Evolutionary conservation across 1,140 invertebrate species (phyloP), one percentile per base, ranked within the genome.

Genomic region (Zaprionus vittiger): DNA sequence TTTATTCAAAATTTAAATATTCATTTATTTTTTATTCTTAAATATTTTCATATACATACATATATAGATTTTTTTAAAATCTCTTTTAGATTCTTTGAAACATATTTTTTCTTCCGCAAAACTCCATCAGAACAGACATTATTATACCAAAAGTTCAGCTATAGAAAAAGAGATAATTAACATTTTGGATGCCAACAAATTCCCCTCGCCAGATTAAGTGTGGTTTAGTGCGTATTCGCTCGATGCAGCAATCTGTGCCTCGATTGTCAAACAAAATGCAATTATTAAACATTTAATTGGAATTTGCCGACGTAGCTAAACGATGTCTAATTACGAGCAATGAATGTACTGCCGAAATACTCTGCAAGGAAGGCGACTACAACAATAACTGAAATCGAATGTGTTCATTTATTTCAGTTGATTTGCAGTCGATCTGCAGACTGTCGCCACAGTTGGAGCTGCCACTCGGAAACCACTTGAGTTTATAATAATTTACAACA

Each of bases 401-500:
- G 20, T 34, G 56, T 63, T 41, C 59, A 59, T 54, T 73, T 67
- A 38, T 55, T 70, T 56, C 66, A 75, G 54, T 64, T 71, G 56
- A 82, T 76, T 86, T 76, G 54, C 47, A 73, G 56, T 66, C 34
- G 59, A 60, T 38, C 63, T 61, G 60, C 73, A 24, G 63, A 72
- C 68, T 55, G 52, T 69, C 60, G 62, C 66, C 65, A 65, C 67
- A 75, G 26, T 44, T 41, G 34, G 28, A 70, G 59, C 12, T 70
- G 66, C 49, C 66, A 74, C 65, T 75, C 60, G 81, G 60, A 73
- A 79, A 69, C 74, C 84, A 73, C 85, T 89, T 41, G 69, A 89
- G 85, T 74, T 81, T 69, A 81, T 81, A 73, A 90, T 89, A 87
- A 89, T 74, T 84, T 67, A 71, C 81, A 84, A 81, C 78, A 81